Conservation (phyloP, 2,888 invertebrate species). For the Torymus tubicola region DNA sequence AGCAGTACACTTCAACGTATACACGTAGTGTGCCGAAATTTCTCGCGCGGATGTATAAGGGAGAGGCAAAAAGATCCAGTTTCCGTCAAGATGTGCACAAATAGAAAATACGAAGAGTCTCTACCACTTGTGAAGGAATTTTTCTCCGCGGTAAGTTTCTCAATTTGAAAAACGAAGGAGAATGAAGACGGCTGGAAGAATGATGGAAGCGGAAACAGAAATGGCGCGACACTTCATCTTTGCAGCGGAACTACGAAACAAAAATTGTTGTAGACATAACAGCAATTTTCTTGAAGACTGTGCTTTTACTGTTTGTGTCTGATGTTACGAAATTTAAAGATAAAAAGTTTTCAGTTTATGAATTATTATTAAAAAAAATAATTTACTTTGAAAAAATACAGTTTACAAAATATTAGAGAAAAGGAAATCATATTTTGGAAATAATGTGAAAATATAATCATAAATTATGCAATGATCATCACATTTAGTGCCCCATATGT, state of each 20-base stretch:
- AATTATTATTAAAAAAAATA: too few relatives aligned
- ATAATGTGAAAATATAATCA: too few relatives aligned
- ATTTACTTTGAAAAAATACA: too few relatives aligned
- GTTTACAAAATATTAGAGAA: too few relatives aligned
- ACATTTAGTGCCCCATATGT: too few relatives aligned
- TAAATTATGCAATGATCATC: too few relatives aligned
- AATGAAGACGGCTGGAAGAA: background rate
- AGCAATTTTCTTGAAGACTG: background rate
- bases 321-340: too few relatives aligned
- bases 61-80: background rate
- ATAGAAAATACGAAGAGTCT: background rate
- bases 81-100: background rate
- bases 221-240: background rate
- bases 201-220: slow-evolving; percentile 22
- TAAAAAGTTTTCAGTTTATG: too few relatives aligned
- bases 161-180: slow-evolving; percentile 3
- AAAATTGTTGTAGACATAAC: slow-evolving; percentile 61
- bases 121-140: background rate
- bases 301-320: too few relatives aligned
- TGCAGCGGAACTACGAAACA: slow-evolving; percentile 42
- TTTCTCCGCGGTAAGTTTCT: slow-evolving; percentile 10
- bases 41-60: too few relatives aligned
- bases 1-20: too few relatives aligned
- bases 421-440: too few relatives aligned
- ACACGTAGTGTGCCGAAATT: background rate